Evolutionary conservation across 2,888 invertebrate species (phyloP), one percentile per base, ranked within the genome.

Genomic region (Drosophila tanythrix): DNA sequence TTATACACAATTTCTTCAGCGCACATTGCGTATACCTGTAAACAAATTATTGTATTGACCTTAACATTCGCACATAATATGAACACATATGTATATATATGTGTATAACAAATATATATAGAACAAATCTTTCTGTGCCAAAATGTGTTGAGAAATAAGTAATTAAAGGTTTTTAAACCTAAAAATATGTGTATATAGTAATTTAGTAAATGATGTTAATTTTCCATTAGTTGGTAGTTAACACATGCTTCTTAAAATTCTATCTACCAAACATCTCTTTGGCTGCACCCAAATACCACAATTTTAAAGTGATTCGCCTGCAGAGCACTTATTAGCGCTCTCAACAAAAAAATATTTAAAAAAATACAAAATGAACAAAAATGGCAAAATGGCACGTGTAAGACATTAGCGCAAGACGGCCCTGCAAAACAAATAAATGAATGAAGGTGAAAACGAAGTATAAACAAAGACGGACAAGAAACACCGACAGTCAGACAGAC

Each of bases 11-110:
- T 69, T 48, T 55, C 38, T 61, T 27, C 56, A 11, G 59, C 62
- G 33, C 48, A 80, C 70, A 56, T 15, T 61, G 63, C 76, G 76
- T 71, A 78, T 80, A 59, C 71, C 52, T 64, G 63, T 65, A 21
- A 35, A 35, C 57, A 55, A 48, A 75, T 71, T 33, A 43, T 60
- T 51, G 51, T 43, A 57, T n/a, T 15, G 43, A 25, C 60, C 79
- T 70, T 63, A 36, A 35, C 21, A 27, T 64, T 58, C 65, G 38
- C 40, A 13, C 31, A 62, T 15, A 68, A 6, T 3, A 43, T 15
- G 27, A 57, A n/a, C 2, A 56, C n/a, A 40, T 40, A 13, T 40
- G 5, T 36, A 51, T 10, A 8, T 21, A 48, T 48, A 11, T 46
- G 8, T 40, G 8, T 40, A 40, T 33, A 21, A 21, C 31, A 35